Base-by-base conservation (phyloP, 2,797 vertebrate species). In the Telmatherina bonti region DNA sequence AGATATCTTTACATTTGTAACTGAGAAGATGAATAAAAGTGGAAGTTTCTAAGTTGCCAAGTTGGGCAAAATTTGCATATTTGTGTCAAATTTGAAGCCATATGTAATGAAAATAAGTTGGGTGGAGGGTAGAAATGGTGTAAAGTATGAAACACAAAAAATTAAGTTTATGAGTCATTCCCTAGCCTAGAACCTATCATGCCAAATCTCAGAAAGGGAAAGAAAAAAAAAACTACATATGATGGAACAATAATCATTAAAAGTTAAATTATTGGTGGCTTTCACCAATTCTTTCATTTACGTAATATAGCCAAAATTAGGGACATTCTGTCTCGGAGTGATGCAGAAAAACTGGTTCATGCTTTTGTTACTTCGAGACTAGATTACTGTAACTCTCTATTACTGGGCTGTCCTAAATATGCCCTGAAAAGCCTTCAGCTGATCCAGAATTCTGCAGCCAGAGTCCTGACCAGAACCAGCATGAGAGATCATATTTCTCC, bases 101-200 rank as follows among this genome's bases (percentile, higher is more conserved):
- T 72, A 60, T 87, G 79, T 68, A 71, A 62, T 15, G 2, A 80
- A 60, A 47, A 55, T 45, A 18, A 68, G 58, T 18, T 53, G 45
- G 41, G 43, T 30, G 72, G 41, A 38, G 31, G 55, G 43, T 38
- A 26, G 24, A 62, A 74, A 55, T 9, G 22, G 27, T 43, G 33
- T 3, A 22, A 7, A 2, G 60, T 11, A 54, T 47, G 24, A 65
- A 16, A 67, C 62, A 67, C 33, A 45, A 68, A 49, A 71, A 67
- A 35, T 10, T 16, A 55, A 73, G 56, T 76, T 54, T 57, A 38
- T 80, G 68, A 78, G 58, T 86, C 73, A 78, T 67, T 80, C 64
- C n/a, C 52, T 70, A 53, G 43, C 1, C 47, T 58, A 45, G 70
- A 73, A 45, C n/a, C 15, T 26, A 22, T 38, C 20, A 67, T 24